phyloP scores from a whole-genome alignment of 2,797 vertebrate species.

The Nannoperca obscura region DNA sequence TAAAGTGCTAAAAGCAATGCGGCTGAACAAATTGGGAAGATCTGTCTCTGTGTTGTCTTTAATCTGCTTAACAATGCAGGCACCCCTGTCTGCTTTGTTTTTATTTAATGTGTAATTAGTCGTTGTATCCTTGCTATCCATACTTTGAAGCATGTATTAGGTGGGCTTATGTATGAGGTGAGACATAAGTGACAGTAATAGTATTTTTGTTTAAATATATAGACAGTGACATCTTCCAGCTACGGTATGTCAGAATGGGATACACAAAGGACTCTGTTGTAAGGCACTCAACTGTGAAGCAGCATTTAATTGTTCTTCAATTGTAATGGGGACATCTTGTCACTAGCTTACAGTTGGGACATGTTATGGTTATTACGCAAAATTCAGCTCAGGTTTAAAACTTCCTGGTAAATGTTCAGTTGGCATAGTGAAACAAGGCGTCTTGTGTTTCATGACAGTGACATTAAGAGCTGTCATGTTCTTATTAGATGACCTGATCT shows the following conservation, averaged over 20 bases:
- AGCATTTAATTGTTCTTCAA: conserved; percentile 7
- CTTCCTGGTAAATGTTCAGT: background rate
- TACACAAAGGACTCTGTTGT: background rate
- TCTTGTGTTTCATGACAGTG: conserved; percentile 9
- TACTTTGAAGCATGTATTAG: background rate
- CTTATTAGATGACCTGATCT: background rate
- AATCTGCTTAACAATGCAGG: conserved; percentile 4
- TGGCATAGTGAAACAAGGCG: background rate
- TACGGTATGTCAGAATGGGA: background rate
- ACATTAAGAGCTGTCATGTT: background rate
- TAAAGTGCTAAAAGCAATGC: background rate
- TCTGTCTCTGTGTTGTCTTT: background rate
- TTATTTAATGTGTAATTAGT: background rate
- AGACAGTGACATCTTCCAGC: background rate
- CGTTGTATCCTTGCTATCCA: background rate
- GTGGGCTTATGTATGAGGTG: background rate
- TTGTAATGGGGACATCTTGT: background rate
- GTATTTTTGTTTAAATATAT: background rate
- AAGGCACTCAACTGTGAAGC: background rate
- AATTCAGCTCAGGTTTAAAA: conserved; percentile 2
- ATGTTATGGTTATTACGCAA: conserved; percentile 1
- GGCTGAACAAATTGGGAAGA: background rate
- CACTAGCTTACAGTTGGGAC: background rate
- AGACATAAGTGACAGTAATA: background rate
- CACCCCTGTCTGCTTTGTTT: background rate